Percentiles rank a stretch among this genome's conserved stretches.
Evolutionary conservation across 2,113 vertebrate species (phyloP).

Genomic region (Falcunculus frontatus): DNA sequence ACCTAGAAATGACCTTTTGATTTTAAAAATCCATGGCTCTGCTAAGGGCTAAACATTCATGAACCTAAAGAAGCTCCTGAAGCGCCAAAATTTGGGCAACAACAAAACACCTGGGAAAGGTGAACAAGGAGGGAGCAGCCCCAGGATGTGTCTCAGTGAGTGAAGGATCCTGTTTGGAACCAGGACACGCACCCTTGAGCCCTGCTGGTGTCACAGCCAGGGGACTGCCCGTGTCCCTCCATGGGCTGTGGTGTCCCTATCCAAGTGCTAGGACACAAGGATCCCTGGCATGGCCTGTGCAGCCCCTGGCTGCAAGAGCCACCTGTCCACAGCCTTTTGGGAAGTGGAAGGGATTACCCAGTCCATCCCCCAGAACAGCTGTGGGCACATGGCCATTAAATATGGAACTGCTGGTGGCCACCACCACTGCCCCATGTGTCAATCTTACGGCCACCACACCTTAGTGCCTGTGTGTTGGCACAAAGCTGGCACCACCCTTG

Average conservation of each 20-base stretch:
- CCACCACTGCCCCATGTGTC: not conserved
- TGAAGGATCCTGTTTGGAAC: not conserved
- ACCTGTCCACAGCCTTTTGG: not conserved
- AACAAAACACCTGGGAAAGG: not conserved
- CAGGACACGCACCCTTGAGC: not conserved
- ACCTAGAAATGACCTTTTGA: not conserved
- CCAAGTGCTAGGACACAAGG: not conserved
- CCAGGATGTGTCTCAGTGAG: not conserved
- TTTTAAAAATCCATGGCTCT: not conserved
- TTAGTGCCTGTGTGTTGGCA: not conserved
- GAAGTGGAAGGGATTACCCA: not conserved
- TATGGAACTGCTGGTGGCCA: not conserved
- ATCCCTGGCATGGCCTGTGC: not conserved
- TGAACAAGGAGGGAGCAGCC: not conserved
- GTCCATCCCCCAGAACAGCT: not conserved
- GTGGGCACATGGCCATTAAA: rapidly evolving
- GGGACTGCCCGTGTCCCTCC: not conserved
- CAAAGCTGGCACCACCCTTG: not conserved
- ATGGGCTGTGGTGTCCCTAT: not conserved
- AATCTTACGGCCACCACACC: not conserved
- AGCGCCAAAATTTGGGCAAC: not conserved
- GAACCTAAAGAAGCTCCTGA: not conserved
- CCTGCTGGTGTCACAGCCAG: not conserved
- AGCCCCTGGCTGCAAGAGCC: not conserved
- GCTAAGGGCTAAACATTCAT: not conserved